Percentiles rank a stretch among this genome's conserved stretches.
These are phyloP conservation scores for Mythimna ferrago DNA, from an alignment of 2,888 invertebrate genomes.

Conservation along the genomic window DNA sequence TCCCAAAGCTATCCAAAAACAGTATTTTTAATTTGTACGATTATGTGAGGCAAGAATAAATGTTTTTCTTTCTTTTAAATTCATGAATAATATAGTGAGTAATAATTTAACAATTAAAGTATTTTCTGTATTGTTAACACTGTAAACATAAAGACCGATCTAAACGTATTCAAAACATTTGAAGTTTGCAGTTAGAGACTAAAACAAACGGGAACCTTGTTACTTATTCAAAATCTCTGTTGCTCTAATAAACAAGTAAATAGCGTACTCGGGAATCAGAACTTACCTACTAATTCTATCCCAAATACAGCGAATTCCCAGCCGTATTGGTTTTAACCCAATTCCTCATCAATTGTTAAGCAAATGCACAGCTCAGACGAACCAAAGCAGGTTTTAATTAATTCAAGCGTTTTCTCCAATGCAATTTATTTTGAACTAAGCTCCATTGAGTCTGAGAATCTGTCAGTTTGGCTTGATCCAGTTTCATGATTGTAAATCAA, in stretches of 20 bases:
- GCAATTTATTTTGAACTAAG: constrained; percentile 33
- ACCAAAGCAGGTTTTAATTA: constrained; percentile 44
- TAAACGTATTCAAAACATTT: no score
- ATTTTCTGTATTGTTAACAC: no score
- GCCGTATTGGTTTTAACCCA: constrained; percentile 1
- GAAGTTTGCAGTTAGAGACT: no score
- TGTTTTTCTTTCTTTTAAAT: no score
- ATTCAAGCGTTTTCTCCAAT: constrained; percentile 23
- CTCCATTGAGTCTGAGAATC: constrained; percentile 8
- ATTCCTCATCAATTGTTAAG: constrained; percentile 22
- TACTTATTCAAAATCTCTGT: no score
- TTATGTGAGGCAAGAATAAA: no score
- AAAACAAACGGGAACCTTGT: no score
- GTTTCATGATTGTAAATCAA: constrained; percentile 11
- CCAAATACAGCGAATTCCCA: constrained; percentile 17
- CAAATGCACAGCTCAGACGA: constrained; percentile 23
- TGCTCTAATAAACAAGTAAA: background rate
- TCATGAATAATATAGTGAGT: no score
- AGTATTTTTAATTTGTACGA: no score
- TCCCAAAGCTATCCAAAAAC: no score
- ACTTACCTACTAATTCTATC: background rate
- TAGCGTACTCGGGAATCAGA: background rate
- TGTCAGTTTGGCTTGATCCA: constrained; percentile 31
- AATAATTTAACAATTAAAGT: no score
- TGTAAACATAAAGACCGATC: no score